A percentile compares a stretch with the other conserved stretches of the same genome.
Evolutionary conservation across 2,888 invertebrate genomes (phyloP).

Genomic region (Hyalella azteca): DNA sequence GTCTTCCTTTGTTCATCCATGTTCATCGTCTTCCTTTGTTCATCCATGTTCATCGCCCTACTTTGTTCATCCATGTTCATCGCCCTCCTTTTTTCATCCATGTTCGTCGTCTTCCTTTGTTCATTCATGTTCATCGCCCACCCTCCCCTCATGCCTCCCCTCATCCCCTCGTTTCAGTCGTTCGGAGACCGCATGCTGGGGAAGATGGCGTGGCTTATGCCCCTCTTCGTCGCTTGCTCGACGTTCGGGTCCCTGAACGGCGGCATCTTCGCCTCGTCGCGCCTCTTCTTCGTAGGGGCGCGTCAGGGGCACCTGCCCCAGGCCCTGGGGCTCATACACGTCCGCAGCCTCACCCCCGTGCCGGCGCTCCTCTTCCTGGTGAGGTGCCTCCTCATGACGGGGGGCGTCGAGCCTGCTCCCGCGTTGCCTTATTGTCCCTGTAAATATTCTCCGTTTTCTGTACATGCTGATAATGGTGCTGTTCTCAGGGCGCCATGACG

Average conservation of each 20-base stretch:
- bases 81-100: too few relatives aligned
- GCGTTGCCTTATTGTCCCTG: too few relatives aligned
- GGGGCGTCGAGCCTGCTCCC: too few relatives aligned
- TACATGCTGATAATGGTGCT: neutral
- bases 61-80: too few relatives aligned
- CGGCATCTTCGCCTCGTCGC: slow-evolving; percentile 90
- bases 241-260: slow-evolving; percentile 88
- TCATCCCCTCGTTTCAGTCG: too few relatives aligned
- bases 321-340: slow-evolving; percentile 84
- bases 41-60: too few relatives aligned
- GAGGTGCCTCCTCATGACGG: too few relatives aligned
- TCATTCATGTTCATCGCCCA: too few relatives aligned
- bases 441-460: neutral
- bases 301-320: slow-evolving; percentile 84
- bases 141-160: too few relatives aligned
- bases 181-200: slow-evolving; percentile 89
- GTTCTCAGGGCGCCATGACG: slow-evolving; percentile 79
- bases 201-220: slow-evolving; percentile 88
- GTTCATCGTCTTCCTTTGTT: neutral
- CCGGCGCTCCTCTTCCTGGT: slow-evolving; percentile 88
- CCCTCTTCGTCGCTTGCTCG: slow-evolving; percentile 92
- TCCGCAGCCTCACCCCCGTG: slow-evolving; percentile 80
- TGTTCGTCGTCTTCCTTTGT: too few relatives aligned
- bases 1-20: neutral
- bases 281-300: slow-evolving; percentile 88